These are phyloP conservation scores for Helobdella robusta DNA, from an alignment of 2,888 invertebrate species.

Conservation along the genomic window DNA sequence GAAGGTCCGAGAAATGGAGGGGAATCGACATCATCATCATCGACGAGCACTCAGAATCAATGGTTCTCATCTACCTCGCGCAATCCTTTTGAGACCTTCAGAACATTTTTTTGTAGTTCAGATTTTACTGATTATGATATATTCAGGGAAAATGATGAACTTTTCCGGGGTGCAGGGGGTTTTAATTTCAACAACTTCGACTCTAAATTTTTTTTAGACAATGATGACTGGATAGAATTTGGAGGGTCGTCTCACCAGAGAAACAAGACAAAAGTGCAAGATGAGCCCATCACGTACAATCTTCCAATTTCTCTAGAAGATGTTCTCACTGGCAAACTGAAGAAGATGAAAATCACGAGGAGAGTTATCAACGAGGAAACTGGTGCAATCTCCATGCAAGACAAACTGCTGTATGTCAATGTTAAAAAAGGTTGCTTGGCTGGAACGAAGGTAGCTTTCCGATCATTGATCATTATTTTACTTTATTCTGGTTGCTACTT, in stretches of 20 bases:
- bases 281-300: constrained; percentile 24
- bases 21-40: constrained; percentile 37
- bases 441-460: constrained; percentile 74
- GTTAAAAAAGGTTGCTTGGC: constrained; percentile 97
- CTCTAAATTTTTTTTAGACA: constrained; percentile 64
- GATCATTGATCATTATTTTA: too few relatives aligned
- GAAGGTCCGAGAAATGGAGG: constrained; percentile 48
- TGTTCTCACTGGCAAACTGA: constrained; percentile 81
- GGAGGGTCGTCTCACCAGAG: not conserved
- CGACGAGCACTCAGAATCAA: constrained; percentile 74
- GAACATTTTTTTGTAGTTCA: constrained; percentile 82
- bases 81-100: constrained; percentile 90
- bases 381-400: constrained; percentile 71
- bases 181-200: not conserved
- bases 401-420: constrained; percentile 81
- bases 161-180: constrained; percentile 52
- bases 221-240: constrained; percentile 70
- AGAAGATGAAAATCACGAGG: constrained; percentile 96
- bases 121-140: too few relatives aligned
- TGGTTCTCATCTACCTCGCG: too few relatives aligned
- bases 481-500: too few relatives aligned
- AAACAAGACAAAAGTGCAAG: constrained; percentile 53
- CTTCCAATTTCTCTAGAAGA: constrained; percentile 62
- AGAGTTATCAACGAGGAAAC: constrained; percentile 60
- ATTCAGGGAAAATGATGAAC: constrained; percentile 51